phyloP scores from a whole-genome alignment of 2,797 vertebrate genomes.

The Pangasius sanitwongsei region DNA sequence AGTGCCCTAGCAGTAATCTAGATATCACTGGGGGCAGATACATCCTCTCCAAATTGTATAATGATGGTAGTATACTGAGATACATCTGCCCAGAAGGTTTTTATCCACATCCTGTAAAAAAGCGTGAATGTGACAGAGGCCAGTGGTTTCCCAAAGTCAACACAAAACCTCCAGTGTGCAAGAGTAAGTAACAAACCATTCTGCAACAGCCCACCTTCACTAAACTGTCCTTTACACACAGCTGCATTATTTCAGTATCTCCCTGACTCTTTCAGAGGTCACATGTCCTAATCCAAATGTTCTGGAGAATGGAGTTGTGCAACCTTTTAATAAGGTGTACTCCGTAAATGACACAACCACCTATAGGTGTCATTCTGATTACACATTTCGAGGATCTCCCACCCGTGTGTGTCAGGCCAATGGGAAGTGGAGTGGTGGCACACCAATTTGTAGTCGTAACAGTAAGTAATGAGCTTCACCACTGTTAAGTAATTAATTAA shows the following conservation, averaged over 20 bases:
- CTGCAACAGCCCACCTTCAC: neutral
- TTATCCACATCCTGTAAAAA: slow-evolving; percentile 44
- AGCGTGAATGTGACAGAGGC: slow-evolving; percentile 14
- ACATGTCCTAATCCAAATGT: slow-evolving; percentile 66
- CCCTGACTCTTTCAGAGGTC: slow-evolving; percentile 52
- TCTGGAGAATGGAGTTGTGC: slow-evolving; percentile 66
- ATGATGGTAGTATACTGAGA: slow-evolving; percentile 22
- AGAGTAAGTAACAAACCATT: slow-evolving; percentile 42
- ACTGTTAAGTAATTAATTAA: neutral
- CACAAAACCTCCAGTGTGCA: slow-evolving; percentile 29
- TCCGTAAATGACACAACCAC: slow-evolving; percentile 63
- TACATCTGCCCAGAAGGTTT: slow-evolving; percentile 49
- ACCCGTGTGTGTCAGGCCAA: slow-evolving; percentile 68
- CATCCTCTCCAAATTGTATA: slow-evolving; percentile 24
- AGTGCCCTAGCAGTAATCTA: slow-evolving; percentile 28
- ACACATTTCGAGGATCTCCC: slow-evolving; percentile 64
- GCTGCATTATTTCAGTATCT: neutral
- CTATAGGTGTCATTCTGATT: slow-evolving; percentile 69
- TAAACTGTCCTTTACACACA: neutral
- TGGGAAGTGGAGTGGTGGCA: slow-evolving; percentile 73
- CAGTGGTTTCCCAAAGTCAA: slow-evolving; percentile 27
- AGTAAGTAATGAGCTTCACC: slow-evolving; percentile 60
- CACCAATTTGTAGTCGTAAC: slow-evolving; percentile 68
- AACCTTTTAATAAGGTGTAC: slow-evolving; percentile 60
- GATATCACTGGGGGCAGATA: slow-evolving; percentile 33